These are phyloP conservation scores for Liasis olivaceus DNA, from an alignment of 2,797 vertebrate species.

Conservation along the genomic window DNA sequence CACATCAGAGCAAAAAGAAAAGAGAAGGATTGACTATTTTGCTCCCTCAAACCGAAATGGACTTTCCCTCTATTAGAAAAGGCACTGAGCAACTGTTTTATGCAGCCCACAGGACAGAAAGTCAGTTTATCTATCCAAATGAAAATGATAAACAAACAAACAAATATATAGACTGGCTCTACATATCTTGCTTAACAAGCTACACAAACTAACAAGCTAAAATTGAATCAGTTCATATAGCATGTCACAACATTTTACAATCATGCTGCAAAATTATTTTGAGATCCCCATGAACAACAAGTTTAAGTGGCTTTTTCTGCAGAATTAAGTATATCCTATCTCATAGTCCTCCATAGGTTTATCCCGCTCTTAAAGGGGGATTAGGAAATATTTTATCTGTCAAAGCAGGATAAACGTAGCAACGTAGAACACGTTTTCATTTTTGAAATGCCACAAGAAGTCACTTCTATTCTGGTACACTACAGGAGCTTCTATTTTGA, in stretches of 20 bases:
- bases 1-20: not conserved
- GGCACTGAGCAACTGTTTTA: not conserved
- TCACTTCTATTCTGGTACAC: not conserved
- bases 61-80: not conserved
- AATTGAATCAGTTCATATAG: not conserved
- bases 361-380: not conserved
- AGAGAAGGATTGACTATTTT: not conserved
- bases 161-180: not conserved
- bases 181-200: not conserved
- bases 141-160: not conserved
- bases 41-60: not conserved
- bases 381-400: not conserved
- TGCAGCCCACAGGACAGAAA: not conserved
- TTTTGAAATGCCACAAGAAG: not conserved
- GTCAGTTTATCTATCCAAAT: not conserved
- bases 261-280: not conserved
- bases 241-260: not conserved
- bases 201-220: not conserved
- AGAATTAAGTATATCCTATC: not conserved
- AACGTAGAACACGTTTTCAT: not conserved
- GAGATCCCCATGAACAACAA: not conserved
- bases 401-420: not conserved
- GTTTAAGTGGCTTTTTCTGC: not conserved
- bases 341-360: not conserved
- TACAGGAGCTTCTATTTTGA: not conserved